These are phyloP conservation scores for Exaiptasia diaphana DNA, from an alignment of 64 coral and sea anemone species.

Conservation along the genomic window DNA sequence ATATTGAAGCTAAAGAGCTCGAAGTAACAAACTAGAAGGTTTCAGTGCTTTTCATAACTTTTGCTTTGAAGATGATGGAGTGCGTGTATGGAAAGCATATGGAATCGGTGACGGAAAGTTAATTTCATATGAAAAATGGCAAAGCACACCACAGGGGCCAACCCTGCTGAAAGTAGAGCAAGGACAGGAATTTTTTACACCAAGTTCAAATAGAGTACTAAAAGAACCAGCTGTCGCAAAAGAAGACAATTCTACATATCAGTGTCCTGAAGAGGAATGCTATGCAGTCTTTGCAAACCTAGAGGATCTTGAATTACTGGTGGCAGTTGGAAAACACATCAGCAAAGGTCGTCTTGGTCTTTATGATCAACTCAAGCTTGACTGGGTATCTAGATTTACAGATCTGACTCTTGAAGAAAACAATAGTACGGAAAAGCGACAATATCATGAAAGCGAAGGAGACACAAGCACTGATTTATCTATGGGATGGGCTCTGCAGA, in stretches of 20 bases:
- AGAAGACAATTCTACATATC: background rate
- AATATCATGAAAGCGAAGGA: background rate
- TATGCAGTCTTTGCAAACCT: conserved; percentile 4
- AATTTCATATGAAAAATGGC: conserved; percentile 11
- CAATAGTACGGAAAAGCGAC: background rate
- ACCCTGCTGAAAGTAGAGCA: conserved; percentile 12
- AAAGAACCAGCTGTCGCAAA: background rate
- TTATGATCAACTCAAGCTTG: conserved; percentile 33
- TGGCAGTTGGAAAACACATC: conserved; percentile 12
- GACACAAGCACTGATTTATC: background rate
- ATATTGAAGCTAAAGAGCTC: background rate
- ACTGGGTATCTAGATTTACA: conserved; percentile 29
- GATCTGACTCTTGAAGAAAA: conserved; percentile 29
- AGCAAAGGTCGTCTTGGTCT: background rate
- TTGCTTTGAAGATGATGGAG: conserved; percentile 19
- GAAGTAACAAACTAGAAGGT: conserved; percentile 37
- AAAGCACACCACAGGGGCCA: conserved; percentile 12
- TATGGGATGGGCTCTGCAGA: conserved; percentile 39
- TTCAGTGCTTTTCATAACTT: conserved; percentile 30
- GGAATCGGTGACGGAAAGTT: conserved; percentile 15
- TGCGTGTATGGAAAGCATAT: conserved; percentile 44
- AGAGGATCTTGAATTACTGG: conserved; percentile 23
- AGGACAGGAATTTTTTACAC: background rate
- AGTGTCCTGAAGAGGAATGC: background rate
- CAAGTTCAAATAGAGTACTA: background rate